These are phyloP conservation scores for Rhynchotus rufescens DNA, from an alignment of 2,797 vertebrate species.

Conservation along the genomic window DNA sequence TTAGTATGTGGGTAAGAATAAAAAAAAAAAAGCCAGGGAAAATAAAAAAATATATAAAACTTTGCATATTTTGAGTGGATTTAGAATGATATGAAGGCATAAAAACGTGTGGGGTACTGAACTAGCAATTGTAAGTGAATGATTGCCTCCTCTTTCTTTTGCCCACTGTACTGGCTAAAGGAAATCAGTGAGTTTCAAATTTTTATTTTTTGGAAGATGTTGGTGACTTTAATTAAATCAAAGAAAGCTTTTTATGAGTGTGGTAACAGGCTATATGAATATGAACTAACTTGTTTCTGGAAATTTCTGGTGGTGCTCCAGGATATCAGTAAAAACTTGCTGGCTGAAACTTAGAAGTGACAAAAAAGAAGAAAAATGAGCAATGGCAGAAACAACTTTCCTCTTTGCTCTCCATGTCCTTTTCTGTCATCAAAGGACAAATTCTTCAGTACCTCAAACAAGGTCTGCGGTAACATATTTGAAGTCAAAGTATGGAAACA, in stretches of 20 bases:
- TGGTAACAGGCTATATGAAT: not conserved
- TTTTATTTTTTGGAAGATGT: not conserved
- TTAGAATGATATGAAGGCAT: not conserved
- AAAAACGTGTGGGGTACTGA: not conserved
- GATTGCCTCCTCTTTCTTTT: not conserved
- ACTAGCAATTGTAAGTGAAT: not conserved
- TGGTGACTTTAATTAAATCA: not conserved
- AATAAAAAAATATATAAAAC: not conserved
- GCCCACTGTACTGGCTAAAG: not conserved
- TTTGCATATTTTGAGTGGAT: not conserved
- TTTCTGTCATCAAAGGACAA: not conserved
- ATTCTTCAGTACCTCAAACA: not conserved
- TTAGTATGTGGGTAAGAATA: not conserved
- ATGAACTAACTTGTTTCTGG: not conserved
- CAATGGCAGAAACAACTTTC: not conserved
- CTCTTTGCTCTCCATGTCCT: not conserved
- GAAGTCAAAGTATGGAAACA: not conserved
- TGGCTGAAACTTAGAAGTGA: not conserved
- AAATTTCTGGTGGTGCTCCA: not conserved
- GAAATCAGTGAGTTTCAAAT: not conserved
- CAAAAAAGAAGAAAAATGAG: not conserved
- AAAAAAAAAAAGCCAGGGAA: not conserved
- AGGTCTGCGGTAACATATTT: not conserved
- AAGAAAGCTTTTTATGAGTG: not conserved
- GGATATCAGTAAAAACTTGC: not conserved